Evolutionary conservation across 2,888 invertebrate species (phyloP), one percentile per base, ranked within the genome.

Genomic region (Hoplodrina blanda): DNA sequence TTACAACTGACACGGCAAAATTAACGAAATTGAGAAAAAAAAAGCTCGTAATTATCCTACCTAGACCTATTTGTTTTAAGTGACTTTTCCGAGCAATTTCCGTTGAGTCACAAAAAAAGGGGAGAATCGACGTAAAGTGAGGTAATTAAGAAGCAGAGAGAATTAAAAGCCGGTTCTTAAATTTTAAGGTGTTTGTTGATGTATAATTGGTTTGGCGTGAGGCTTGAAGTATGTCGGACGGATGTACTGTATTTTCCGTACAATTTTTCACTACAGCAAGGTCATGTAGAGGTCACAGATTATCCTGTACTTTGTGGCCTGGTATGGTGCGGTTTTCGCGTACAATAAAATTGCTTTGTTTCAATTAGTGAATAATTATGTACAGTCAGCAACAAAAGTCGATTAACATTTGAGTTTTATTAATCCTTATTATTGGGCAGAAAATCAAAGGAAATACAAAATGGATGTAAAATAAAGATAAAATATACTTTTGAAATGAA

Each of bases 11-110:
- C 86, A 84, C 84, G 73, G 55, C 72, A 82, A 88, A 90, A 86
- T 89, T 88, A 86, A 88, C 79, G 78, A 78, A 85, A 81, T 83
- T 75, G 78, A 83, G 82, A 88, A 86, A 88, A 87, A 87, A 90
- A 68, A 72, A 88, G 49, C 41, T 55, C 84, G 89, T 91, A 93
- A 94, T 93, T 93, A 93, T 89, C 86, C 84, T 90, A 89, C 90
- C 89, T 89, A 90, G 89, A 90, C 90, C 90, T 91, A 91, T 93
- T 92, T 89, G 88, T 84, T 85, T 89, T 86, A 90, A 93, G 91
- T 88, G 87, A 91, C 91, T 91, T 90, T 93, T 94, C 92, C 93
- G 90, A 88, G 90, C 90, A 93, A 94, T 94, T 94, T 94, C 93
- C 94, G 91, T 84, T 89, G 84, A 86, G 88, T 88, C 81, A 83